Conservation (phyloP, 2,797 vertebrate genomes). For the Danio jaintianensis region DNA sequence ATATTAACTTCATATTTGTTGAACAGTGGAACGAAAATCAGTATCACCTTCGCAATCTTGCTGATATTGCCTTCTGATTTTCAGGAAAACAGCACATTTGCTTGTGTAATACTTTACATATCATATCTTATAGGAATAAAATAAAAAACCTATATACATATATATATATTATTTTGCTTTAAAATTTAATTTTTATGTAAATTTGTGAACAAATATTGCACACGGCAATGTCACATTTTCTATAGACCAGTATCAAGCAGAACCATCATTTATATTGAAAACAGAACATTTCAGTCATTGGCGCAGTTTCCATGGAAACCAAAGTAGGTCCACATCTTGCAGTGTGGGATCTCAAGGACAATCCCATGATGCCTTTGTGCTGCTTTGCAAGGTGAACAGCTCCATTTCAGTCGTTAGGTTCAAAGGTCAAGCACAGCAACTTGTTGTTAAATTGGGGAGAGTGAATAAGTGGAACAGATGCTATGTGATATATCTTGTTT, state of each 20-base stretch:
- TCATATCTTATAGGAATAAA: too few species aligned
- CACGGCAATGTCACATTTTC: constrained; percentile 18
- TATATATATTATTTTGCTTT: too few species aligned
- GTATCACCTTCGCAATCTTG: too few species aligned
- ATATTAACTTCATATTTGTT: too few species aligned
- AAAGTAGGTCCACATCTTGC: constrained; percentile 41
- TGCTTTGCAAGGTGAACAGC: constrained; percentile 38
- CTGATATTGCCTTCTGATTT: too few species aligned
- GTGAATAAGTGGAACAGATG: constrained; percentile 26
- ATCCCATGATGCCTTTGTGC: constrained; percentile 31
- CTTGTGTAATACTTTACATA: too few species aligned
- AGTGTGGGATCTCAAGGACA: constrained; percentile 59
- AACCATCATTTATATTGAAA: constrained; percentile 24
- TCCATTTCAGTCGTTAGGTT: constrained; percentile 41
- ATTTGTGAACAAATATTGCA: too few species aligned
- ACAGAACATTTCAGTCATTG: constrained; percentile 21
- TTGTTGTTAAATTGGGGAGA: neutral
- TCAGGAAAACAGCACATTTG: too few species aligned
- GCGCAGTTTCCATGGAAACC: constrained; percentile 63
- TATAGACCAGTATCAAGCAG: constrained; percentile 2
- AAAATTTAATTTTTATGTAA: too few species aligned
- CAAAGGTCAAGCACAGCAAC: constrained; percentile 37
- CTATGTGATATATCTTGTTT: constrained; percentile 10
- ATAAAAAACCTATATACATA: too few species aligned
- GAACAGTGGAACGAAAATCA: too few species aligned